Evolutionary conservation across 2,113 vertebrate species (phyloP).

Genomic region (Phalacrocorax carbo): DNA sequence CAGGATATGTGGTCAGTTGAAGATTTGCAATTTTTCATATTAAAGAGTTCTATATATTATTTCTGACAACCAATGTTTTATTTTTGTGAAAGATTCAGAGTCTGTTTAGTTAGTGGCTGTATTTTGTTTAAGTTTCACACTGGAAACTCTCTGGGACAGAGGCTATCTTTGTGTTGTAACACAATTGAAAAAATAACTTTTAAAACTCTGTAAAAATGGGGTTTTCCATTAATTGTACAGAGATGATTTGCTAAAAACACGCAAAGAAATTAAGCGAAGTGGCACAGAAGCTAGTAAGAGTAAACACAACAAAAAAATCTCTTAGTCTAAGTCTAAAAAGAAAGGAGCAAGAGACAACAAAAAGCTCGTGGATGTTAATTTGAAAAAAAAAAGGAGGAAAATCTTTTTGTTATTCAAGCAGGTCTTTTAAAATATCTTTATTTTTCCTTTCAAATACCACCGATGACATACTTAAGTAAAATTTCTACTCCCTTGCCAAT

Average conservation of each 20-base stretch:
- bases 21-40: slow-evolving; percentile 45
- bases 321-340: not conserved
- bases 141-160: not conserved
- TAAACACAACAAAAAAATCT: not conserved
- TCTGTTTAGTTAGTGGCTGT: slow-evolving; percentile 21
- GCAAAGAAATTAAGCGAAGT: not conserved
- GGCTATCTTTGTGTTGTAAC: slow-evolving; percentile 20
- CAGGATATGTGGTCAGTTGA: slow-evolving; percentile 56
- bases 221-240: slow-evolving; percentile 24
- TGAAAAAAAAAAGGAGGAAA: not conserved
- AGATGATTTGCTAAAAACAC: not conserved
- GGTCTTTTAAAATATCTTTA: not conserved
- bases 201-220: slow-evolving; percentile 16
- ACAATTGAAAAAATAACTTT: slow-evolving; percentile 24
- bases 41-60: slow-evolving; percentile 39
- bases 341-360: not conserved
- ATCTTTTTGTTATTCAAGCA: not conserved
- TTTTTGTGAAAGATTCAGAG: slow-evolving; percentile 19
- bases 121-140: slow-evolving; percentile 38
- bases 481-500: not conserved
- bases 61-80: slow-evolving; percentile 34
- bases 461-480: not conserved
- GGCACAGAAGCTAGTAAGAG: not conserved
- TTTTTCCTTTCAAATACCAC: not conserved
- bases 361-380: not conserved